Conservation (phyloP, 2,888 invertebrate genomes). For the Chaetoderma sp. region DNA sequence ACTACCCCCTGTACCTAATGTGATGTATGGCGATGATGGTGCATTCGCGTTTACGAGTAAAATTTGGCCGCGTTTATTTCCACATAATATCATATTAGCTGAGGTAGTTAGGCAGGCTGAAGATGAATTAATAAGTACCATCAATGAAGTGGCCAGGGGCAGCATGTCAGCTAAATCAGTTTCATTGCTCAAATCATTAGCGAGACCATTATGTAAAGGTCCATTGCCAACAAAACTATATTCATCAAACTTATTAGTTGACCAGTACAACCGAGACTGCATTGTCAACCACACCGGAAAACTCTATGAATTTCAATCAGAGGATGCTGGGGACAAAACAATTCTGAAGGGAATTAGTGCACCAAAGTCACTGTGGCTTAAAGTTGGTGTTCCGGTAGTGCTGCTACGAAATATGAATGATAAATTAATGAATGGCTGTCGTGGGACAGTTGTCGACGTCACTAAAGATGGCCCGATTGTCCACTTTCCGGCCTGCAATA, state of each 20-base stretch:
- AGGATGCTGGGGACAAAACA: not conserved
- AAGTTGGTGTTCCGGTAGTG: not conserved
- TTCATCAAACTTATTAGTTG: constrained; percentile 10
- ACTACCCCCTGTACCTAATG: not conserved
- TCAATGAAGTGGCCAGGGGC: constrained; percentile 7
- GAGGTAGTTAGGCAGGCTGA: not conserved
- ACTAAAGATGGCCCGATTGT: not conserved
- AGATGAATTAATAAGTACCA: not conserved
- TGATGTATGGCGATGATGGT: not conserved
- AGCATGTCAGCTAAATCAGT: constrained; percentile 3
- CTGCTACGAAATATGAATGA: constrained; percentile 2
- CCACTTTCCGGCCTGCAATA: not conserved
- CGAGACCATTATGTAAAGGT: not conserved
- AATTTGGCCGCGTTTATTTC: not conserved
- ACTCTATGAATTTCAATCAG: not conserved
- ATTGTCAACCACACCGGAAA: not conserved
- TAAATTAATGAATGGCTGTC: constrained; percentile 4
- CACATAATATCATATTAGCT: not conserved
- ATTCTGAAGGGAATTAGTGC: not conserved
- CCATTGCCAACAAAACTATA: constrained; percentile 1
- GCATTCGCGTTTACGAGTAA: not conserved
- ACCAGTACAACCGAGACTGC: not conserved
- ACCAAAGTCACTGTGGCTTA: not conserved
- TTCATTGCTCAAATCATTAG: not conserved
- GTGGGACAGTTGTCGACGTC: not conserved